phyloP scores from a whole-genome alignment of 2,797 vertebrate species.

The Dryobates pubescens region DNA sequence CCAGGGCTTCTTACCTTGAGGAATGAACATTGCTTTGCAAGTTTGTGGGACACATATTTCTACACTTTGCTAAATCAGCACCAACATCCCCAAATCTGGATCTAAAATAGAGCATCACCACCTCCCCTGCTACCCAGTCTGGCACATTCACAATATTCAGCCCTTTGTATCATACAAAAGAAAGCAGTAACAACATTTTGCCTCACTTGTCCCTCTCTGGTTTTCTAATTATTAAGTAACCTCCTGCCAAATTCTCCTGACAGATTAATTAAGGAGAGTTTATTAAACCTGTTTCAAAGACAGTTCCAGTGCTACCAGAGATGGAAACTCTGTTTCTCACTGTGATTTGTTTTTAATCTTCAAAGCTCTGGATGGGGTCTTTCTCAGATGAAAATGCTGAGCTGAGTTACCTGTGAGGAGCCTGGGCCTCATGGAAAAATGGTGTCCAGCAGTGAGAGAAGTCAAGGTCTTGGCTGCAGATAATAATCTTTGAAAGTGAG shows the following conservation, averaged over 20 bases:
- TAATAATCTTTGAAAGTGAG: not conserved
- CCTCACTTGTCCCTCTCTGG: no score
- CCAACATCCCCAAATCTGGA: fast-evolving
- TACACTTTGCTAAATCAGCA: not conserved
- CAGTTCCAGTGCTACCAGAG: not conserved
- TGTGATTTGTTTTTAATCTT: not conserved
- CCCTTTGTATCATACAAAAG: not conserved
- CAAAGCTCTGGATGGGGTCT: not conserved
- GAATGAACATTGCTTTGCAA: fast-evolving
- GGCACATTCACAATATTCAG: no score
- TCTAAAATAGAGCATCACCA: not conserved
- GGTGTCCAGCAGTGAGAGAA: fast-evolving
- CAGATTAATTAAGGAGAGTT: not conserved
- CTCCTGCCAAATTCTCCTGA: not conserved
- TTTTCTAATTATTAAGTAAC: not conserved
- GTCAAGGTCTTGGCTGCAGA: not conserved
- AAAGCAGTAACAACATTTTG: not conserved
- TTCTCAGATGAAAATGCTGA: not conserved
- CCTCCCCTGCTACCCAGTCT: not conserved
- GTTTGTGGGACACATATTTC: not conserved
- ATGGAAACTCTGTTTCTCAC: not conserved
- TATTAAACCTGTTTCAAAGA: not conserved
- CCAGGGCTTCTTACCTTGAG: not conserved
- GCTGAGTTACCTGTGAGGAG: not conserved
- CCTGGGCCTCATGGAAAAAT: fast-evolving